A percentile compares a stretch with the other conserved stretches of the same genome.
Evolutionary conservation across 2,797 vertebrate genomes (phyloP).

Genomic region (Cuniculus paca): DNA sequence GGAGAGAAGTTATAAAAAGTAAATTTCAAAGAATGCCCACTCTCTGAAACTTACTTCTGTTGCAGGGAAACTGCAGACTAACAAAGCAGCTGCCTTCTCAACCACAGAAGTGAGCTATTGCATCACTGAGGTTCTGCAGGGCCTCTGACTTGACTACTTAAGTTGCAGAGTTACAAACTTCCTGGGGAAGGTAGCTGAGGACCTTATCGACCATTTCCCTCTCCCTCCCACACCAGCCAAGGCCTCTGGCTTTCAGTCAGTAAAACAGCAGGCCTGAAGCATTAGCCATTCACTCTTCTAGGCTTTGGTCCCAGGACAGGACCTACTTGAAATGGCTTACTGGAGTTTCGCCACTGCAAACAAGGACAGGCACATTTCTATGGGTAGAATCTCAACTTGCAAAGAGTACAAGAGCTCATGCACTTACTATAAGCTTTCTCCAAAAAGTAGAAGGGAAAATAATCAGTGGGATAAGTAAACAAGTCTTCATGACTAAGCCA

Average conservation of each 20-base stretch:
- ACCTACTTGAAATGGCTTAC: neutral
- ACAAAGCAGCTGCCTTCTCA: conserved; percentile 39
- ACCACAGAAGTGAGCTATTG: conserved; percentile 2
- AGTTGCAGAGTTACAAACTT: neutral
- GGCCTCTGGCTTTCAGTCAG: conserved; percentile 22
- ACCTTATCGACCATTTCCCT: conserved; percentile 56
- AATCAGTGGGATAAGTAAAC: neutral
- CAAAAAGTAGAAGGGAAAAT: neutral
- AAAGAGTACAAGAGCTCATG: neutral
- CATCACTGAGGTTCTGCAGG: neutral
- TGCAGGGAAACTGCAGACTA: neutral
- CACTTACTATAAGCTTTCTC: neutral
- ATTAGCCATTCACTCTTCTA: neutral
- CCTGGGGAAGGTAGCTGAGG: neutral
- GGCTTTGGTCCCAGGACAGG: neutral
- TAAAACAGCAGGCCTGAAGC: neutral
- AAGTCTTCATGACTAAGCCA: neutral
- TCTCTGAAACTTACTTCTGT: conserved; percentile 10
- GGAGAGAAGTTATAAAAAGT: conserved; percentile 70
- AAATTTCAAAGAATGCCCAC: neutral
- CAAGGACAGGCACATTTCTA: neutral
- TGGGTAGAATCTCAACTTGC: neutral
- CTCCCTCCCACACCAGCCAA: conserved; percentile 16
- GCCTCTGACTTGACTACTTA: conserved; percentile 3
- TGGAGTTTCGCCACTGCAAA: neutral